Conservation (phyloP, 2,797 vertebrate genomes). For the Benthosema pterotum region DNA sequence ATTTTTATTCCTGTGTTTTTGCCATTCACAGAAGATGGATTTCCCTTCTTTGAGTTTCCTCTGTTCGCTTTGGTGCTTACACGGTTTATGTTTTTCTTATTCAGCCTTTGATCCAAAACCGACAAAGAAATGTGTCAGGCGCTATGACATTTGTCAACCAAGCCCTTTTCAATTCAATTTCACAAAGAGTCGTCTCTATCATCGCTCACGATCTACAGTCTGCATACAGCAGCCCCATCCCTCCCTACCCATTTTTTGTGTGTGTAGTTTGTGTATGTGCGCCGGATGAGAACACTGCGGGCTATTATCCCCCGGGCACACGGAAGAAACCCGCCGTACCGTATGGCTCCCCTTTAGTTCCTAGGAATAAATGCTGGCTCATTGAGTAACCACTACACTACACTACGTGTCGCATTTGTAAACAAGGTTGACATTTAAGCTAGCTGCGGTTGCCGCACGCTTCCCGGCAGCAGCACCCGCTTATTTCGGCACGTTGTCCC, state of each 20-base stretch:
- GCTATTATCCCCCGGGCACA: constrained; percentile 38
- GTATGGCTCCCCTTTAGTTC: constrained; percentile 28
- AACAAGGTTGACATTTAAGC: constrained; percentile 77
- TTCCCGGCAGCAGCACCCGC: constrained; percentile 45
- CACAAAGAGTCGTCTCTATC: constrained; percentile 78
- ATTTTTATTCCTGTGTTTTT: constrained; percentile 1
- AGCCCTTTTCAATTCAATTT: constrained; percentile 82
- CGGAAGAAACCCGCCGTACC: constrained; percentile 28
- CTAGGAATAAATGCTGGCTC: constrained; percentile 35
- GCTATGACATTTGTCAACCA: constrained; percentile 80
- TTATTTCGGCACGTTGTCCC: constrained; percentile 52
- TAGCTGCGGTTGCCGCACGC: constrained; percentile 38
- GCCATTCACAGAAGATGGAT: constrained; percentile 27
- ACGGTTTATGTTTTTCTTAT: constrained; percentile 76
- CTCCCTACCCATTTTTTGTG: constrained; percentile 58
- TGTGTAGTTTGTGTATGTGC: constrained; percentile 54
- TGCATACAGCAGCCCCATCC: constrained; percentile 24
- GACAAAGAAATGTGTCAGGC: constrained; percentile 60
- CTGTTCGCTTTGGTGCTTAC: constrained; percentile 36
- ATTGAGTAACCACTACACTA: constrained; percentile 49
- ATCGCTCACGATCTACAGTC: constrained; percentile 67
- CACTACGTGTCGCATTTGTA: constrained; percentile 56
- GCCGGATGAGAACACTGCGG: constrained; percentile 35
- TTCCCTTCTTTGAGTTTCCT: constrained; percentile 41
- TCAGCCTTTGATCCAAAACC: constrained; percentile 78